Evolutionary conservation across 2,113 vertebrate species (phyloP).

Genomic region (Larimichthys polyactis): DNA sequence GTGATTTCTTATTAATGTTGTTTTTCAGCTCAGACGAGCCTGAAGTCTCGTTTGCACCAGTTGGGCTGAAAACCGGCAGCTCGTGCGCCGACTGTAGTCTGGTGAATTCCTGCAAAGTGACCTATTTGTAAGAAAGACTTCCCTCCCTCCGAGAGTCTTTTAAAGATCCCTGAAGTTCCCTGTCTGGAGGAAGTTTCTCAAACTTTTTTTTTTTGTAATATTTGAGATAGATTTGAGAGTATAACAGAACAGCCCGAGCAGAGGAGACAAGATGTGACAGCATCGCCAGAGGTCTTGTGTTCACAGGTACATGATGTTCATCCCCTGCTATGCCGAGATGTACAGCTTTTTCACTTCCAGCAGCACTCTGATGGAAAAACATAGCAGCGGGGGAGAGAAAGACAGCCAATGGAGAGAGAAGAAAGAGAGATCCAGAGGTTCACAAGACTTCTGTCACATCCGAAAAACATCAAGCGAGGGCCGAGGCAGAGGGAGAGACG

Average conservation of each 20-base stretch:
- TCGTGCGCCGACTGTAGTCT: not conserved
- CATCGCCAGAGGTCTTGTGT: conserved; percentile 56
- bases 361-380: conserved; percentile 13
- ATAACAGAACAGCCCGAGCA: not conserved
- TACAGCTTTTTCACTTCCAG: conserved; percentile 49
- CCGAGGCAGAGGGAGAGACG: conserved; percentile 5
- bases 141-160: not conserved
- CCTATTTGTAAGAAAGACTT: conserved; percentile 21
- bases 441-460: conserved; percentile 64
- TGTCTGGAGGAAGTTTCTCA: conserved; percentile 16
- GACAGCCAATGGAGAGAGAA: conserved; percentile 30
- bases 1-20: conserved; percentile 53
- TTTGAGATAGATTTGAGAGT: conserved; percentile 38
- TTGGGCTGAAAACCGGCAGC: conserved; percentile 16
- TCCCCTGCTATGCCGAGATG: conserved; percentile 29
- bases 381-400: conserved; percentile 35
- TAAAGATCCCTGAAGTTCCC: conserved; percentile 17
- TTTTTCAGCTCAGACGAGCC: conserved; percentile 42
- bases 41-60: conserved; percentile 24
- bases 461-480: conserved; percentile 9
- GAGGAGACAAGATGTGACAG: conserved; percentile 60
- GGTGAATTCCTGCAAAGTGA: conserved; percentile 31
- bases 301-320: conserved; percentile 63
- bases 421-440: conserved; percentile 36
- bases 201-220: conserved; percentile 26